Percentiles rank a stretch among this genome's conserved stretches.
These are phyloP conservation scores for Myrmophylax atrothorax DNA, from an alignment of 2,113 vertebrate genomes.

Conservation along the genomic window DNA sequence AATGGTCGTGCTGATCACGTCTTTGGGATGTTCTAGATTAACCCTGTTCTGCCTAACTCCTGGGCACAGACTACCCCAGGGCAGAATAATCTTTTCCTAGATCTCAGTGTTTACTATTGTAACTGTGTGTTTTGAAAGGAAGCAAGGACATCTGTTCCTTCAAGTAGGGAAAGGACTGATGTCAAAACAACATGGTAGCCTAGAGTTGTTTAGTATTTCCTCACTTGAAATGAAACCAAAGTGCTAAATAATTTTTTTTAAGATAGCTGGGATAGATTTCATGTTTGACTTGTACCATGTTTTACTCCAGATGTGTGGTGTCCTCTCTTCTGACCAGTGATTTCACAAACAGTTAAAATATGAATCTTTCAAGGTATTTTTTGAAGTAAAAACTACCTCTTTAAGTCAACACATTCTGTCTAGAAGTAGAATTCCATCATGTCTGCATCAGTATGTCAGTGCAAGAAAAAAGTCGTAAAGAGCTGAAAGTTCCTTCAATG, in stretches of 20 bases:
- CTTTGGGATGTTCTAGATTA: neutral
- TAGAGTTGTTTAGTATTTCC: neutral
- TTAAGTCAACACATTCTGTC: neutral
- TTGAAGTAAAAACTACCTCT: constrained; percentile 43
- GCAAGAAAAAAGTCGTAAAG: neutral
- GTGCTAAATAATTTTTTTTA: neutral
- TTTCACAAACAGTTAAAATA: neutral
- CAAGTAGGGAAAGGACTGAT: neutral
- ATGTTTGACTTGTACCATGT: neutral
- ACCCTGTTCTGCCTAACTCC: neutral
- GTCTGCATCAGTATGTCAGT: neutral
- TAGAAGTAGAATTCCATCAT: neutral
- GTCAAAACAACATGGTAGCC: neutral
- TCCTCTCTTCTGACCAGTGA: neutral
- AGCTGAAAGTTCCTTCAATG: neutral
- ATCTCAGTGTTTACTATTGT: neutral
- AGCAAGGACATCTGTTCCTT: neutral
- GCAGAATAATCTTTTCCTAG: neutral
- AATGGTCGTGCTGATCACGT: neutral
- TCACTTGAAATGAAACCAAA: neutral
- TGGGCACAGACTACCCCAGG: neutral
- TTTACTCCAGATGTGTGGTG: neutral
- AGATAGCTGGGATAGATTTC: neutral
- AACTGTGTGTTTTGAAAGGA: neutral
- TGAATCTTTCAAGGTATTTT: neutral